Conservation (phyloP, 2,888 invertebrate genomes). For the Perizoma affinitatum region DNA sequence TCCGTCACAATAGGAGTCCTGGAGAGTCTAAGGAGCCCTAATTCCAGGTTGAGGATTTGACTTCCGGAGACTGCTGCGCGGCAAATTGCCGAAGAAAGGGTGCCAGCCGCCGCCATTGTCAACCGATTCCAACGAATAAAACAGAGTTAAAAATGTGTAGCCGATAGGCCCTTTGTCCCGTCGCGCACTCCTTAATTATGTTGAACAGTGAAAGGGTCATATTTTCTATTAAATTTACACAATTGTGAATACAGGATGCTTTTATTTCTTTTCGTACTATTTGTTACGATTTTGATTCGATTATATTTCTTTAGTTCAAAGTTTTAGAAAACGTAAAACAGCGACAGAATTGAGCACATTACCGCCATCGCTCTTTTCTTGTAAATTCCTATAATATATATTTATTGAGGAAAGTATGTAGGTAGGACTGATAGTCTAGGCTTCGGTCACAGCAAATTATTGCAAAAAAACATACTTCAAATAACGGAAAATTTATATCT, state of each 20-base stretch:
- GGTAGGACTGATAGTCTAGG: no score
- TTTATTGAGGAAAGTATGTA: no score
- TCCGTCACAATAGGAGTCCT: constrained; percentile 66
- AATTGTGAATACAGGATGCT: constrained; percentile 63
- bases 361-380: no score
- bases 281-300: no score
- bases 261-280: constrained; percentile 1
- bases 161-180: constrained; percentile 75
- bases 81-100: constrained; percentile 82
- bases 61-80: constrained; percentile 80
- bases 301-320: no score
- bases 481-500: no score
- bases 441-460: no score
- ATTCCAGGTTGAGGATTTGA: constrained; percentile 70
- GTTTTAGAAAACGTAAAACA: no score
- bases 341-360: no score
- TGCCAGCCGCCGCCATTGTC: constrained; percentile 64
- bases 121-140: constrained; percentile 81
- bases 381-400: no score
- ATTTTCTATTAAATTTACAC: constrained; percentile 82
- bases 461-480: no score
- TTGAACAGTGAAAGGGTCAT: constrained; percentile 82
- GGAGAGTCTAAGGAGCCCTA: constrained; percentile 73
- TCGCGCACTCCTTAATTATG: constrained; percentile 81
- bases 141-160: constrained; percentile 76